Evolutionary conservation across 1,140 invertebrate species (phyloP).

Genomic region (Drosophila orena): DNA sequence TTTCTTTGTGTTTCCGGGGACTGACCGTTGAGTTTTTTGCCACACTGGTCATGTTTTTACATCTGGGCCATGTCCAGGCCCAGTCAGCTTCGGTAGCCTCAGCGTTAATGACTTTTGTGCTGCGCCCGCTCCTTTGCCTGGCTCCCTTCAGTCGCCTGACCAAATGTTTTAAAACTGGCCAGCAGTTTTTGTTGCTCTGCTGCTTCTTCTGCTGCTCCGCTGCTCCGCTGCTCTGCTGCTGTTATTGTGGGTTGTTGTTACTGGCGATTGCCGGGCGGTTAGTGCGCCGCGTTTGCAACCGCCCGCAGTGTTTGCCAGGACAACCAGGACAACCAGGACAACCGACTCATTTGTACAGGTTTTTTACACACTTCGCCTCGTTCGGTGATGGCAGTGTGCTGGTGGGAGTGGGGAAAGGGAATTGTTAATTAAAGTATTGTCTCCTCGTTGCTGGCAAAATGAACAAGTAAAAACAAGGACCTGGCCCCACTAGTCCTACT

Average conservation of each 20-base stretch:
- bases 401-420: constrained; percentile 56
- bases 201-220: constrained; percentile 7
- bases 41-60: constrained; percentile 82
- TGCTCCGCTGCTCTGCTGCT: constrained; percentile 34
- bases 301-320: constrained; percentile 81
- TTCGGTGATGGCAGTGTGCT: not conserved
- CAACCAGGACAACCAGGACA: constrained; percentile 75
- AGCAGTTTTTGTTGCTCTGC: constrained; percentile 41
- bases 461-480: constrained; percentile 81
- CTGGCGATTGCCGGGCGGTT: constrained; percentile 73
- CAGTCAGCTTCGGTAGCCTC: constrained; percentile 63
- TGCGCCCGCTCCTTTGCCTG: constrained; percentile 40
- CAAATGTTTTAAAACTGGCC: constrained; percentile 54
- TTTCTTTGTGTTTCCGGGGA: constrained; percentile 41
- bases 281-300: constrained; percentile 69
- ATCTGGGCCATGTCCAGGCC: constrained; percentile 79
- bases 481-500: constrained; percentile 34
- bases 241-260: constrained; percentile 47
- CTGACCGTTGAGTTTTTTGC: constrained; percentile 75
- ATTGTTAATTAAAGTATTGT: constrained; percentile 84
- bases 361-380: constrained; percentile 42
- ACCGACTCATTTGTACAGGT: constrained; percentile 81
- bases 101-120: constrained; percentile 83
- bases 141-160: constrained; percentile 15
- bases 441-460: constrained; percentile 83